Percentiles rank a stretch among this genome's conserved stretches.
Conservation (phyloP, 2,797 vertebrate species). For the Micromesistius poutassou region DNA sequence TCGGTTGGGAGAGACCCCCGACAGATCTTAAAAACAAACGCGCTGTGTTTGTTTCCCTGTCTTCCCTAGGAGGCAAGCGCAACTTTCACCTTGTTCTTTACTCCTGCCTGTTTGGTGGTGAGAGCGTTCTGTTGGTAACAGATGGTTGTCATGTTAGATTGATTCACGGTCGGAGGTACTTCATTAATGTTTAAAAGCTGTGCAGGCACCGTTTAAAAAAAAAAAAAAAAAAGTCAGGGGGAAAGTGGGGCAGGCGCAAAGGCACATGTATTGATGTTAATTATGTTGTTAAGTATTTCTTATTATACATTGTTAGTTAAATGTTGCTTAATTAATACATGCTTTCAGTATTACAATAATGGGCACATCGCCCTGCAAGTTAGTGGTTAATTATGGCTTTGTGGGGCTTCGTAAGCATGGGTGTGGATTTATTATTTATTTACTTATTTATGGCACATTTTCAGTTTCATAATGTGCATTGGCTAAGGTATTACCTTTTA, state of each 20-base stretch:
- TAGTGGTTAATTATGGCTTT: background rate
- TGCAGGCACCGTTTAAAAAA: background rate
- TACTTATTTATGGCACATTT: background rate
- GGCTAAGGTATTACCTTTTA: no score
- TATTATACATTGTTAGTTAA: background rate
- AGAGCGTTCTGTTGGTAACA: background rate
- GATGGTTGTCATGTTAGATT: constrained; percentile 1
- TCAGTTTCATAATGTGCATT: no score
- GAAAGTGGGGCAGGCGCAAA: background rate
- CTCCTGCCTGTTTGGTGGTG: background rate
- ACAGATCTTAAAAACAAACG: no score
- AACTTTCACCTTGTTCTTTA: background rate
- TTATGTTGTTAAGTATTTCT: background rate
- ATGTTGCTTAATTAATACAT: background rate
- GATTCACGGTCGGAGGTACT: background rate
- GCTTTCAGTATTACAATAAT: background rate
- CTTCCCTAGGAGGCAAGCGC: no score
- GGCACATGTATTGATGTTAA: background rate
- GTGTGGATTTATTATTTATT: background rate
- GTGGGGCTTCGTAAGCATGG: background rate
- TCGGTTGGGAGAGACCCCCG: no score
- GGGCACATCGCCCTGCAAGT: background rate
- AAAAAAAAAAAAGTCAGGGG: background rate
- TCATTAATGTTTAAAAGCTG: background rate
- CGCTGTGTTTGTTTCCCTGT: no score